A percentile compares a stretch with the other conserved stretches of the same genome.
phyloP scores from a whole-genome alignment of 2,797 vertebrate species.

The Salmo trutta region DNA sequence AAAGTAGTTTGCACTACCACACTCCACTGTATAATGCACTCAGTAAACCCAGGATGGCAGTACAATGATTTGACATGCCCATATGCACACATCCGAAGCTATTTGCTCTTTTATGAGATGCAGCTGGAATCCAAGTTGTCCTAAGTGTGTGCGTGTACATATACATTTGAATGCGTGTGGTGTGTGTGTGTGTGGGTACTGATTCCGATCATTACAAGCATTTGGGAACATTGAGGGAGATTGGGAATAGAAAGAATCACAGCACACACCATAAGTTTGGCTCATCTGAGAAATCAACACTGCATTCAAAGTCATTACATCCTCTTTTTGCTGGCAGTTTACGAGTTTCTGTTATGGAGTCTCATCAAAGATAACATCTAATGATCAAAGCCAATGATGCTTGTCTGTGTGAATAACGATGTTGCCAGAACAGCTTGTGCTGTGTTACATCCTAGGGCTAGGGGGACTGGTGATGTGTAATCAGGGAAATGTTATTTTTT shows the following conservation, averaged over 20 bases:
- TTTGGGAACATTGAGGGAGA: slow-evolving; percentile 9
- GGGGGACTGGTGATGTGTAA: background rate
- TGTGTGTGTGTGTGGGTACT: background rate
- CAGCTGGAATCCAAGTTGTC: no score
- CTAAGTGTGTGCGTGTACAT: no score
- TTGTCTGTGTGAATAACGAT: slow-evolving; percentile 39
- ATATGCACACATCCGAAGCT: no score
- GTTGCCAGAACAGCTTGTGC: slow-evolving; percentile 25
- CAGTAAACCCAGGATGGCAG: no score
- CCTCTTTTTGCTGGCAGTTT: slow-evolving; percentile 19
- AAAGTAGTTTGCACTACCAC: no score
- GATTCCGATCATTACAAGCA: slow-evolving; percentile 1
- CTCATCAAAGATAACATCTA: slow-evolving; percentile 42
- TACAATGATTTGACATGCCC: no score
- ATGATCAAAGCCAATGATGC: slow-evolving; percentile 44
- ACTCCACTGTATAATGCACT: no score
- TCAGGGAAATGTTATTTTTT: slow-evolving; percentile 3
- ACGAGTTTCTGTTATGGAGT: slow-evolving; percentile 23
- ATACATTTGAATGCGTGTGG: no score
- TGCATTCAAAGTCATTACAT: slow-evolving; percentile 18
- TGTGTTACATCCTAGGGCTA: slow-evolving; percentile 13
- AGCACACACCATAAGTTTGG: slow-evolving; percentile 29
- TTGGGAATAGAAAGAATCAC: slow-evolving; percentile 15
- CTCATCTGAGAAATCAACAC: slow-evolving; percentile 33
- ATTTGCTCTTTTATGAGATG: no score